Conservation (phyloP, 1,140 invertebrate genomes). For the Platyscapa corneri region DNA sequence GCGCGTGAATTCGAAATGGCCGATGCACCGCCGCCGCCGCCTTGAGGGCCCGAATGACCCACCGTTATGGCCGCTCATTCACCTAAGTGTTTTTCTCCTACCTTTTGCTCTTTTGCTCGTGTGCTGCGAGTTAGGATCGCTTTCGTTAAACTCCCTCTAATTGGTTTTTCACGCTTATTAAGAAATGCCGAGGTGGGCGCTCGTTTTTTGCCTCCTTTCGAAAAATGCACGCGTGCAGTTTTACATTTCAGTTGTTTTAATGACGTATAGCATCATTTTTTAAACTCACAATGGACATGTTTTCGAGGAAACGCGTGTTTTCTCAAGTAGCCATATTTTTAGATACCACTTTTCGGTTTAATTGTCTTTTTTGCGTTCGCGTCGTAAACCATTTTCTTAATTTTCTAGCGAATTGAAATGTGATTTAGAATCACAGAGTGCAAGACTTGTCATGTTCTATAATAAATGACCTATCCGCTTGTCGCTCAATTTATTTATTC, state of each 20-base stretch:
- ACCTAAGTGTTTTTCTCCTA: background rate
- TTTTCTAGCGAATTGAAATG: background rate
- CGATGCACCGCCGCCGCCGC: background rate
- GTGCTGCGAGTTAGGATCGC: background rate
- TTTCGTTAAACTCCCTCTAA: background rate
- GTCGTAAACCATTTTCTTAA: background rate
- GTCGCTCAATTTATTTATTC: no score
- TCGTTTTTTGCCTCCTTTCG: no score
- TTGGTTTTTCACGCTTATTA: background rate
- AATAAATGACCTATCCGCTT: background rate
- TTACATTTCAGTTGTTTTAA: no score
- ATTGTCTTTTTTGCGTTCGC: no score
- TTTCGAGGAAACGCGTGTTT: no score
- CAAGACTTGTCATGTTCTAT: background rate
- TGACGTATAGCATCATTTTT: no score
- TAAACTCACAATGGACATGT: no score
- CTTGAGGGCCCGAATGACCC: background rate
- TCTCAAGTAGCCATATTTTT: no score
- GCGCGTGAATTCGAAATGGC: background rate
- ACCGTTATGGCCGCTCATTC: background rate
- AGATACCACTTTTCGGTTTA: no score
- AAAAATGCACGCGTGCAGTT: no score
- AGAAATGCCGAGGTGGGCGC: no score
- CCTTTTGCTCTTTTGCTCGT: background rate
- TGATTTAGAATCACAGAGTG: background rate